These are phyloP conservation scores for Sebastes matsubarae DNA, from an alignment of 2,797 vertebrate species.

Conservation along the genomic window DNA sequence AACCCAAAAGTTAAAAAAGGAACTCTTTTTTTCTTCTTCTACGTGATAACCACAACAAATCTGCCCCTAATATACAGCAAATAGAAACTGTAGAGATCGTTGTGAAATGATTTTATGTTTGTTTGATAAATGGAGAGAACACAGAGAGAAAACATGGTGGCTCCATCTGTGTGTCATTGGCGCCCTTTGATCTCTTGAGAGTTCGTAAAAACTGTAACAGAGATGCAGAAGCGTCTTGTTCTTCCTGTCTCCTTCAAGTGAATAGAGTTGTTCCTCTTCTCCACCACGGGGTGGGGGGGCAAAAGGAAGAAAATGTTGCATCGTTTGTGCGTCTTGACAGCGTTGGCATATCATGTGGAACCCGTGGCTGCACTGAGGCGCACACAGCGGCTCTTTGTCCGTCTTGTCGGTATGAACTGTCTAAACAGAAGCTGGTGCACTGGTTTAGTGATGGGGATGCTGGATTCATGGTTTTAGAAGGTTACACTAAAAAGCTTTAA, in stretches of 20 bases:
- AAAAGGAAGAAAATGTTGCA: not conserved
- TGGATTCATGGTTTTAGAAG: not conserved
- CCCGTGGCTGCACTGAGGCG: not conserved
- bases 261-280: not conserved
- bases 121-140: not conserved
- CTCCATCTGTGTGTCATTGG: not conserved
- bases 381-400: slow-evolving; percentile 10
- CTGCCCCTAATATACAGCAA: not conserved
- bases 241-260: not conserved
- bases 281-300: not conserved
- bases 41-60: not conserved
- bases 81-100: not conserved
- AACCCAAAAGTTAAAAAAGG: not conserved
- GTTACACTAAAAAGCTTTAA: not conserved
- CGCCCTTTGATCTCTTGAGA: not conserved
- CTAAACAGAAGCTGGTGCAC: not conserved
- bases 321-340: slow-evolving; percentile 4
- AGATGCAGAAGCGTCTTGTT: not conserved
- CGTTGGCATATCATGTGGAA: slow-evolving; percentile 12
- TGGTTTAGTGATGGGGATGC: not conserved
- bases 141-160: not conserved
- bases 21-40: not conserved
- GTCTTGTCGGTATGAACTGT: not conserved
- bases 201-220: not conserved
- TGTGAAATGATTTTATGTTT: not conserved